A percentile compares a stretch with the other conserved stretches of the same genome.
phyloP scores from a whole-genome alignment of 1,140 invertebrate species.

The Drosophila sp. region DNA sequence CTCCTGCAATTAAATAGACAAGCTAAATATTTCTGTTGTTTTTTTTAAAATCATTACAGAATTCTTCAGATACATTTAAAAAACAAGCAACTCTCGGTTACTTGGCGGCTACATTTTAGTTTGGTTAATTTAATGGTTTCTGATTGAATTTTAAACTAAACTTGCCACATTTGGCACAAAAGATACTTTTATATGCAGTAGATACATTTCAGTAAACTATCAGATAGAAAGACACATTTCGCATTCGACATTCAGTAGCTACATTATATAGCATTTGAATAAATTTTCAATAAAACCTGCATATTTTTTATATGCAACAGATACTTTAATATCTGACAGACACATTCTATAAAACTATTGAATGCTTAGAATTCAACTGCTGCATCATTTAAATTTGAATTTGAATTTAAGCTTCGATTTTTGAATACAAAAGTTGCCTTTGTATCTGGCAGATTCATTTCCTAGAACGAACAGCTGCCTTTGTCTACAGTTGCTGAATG shows the following conservation, averaged over 20 bases:
- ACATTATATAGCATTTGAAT: neutral
- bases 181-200: neutral
- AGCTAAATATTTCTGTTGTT: neutral
- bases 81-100: too few relatives aligned
- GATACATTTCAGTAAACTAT: neutral
- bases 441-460: neutral
- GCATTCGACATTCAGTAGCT: too few relatives aligned
- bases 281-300: neutral
- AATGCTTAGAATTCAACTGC: constrained; percentile 1
- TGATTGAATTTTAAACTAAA: neutral
- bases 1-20: neutral
- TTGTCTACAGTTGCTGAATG: too few relatives aligned
- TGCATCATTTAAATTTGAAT: neutral
- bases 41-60: too few relatives aligned
- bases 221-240: too few relatives aligned
- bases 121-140: too few relatives aligned
- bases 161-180: neutral
- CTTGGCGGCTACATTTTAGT: neutral
- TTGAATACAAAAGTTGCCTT: neutral
- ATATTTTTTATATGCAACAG: constrained; percentile 3
- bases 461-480: neutral
- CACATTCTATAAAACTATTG: neutral
- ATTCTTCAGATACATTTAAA: too few relatives aligned
- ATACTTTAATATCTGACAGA: neutral
- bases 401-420: neutral